These are phyloP conservation scores for Maccullochella peelii DNA, from an alignment of 2,113 vertebrate species.

Conservation along the genomic window DNA sequence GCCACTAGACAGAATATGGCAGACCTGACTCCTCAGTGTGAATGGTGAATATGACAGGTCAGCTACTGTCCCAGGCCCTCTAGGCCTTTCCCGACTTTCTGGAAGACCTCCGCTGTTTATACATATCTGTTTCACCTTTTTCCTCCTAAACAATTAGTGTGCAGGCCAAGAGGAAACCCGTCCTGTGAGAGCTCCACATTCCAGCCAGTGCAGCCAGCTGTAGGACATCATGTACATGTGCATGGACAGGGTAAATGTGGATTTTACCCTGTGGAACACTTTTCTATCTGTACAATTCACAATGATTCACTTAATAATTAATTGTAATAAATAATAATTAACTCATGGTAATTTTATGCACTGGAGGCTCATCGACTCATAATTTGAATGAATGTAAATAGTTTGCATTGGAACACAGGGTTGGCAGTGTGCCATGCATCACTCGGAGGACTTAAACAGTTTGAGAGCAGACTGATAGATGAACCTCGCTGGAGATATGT, in stretches of 20 bases:
- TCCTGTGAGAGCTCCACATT: constrained; percentile 61
- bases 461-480: constrained; percentile 93
- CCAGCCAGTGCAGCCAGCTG: constrained; percentile 41
- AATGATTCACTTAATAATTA: constrained; percentile 6
- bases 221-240: constrained; percentile 14
- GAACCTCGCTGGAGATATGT: constrained; percentile 88
- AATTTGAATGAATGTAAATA: constrained; percentile 94
- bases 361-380: constrained; percentile 89
- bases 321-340: too few species aligned
- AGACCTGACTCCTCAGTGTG: constrained; percentile 50
- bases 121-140: constrained; percentile 82
- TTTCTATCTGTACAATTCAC: constrained; percentile 3
- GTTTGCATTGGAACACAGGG: constrained; percentile 88
- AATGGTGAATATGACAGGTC: constrained; percentile 67
- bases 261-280: too few species aligned
- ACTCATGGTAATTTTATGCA: constrained; percentile 92
- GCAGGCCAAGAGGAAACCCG: constrained; percentile 72
- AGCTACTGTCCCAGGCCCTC: constrained; percentile 74
- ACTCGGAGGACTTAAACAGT: constrained; percentile 93
- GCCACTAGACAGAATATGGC: constrained; percentile 65
- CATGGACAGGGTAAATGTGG: constrained; percentile 10
- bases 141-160: constrained; percentile 76
- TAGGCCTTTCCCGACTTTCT: constrained; percentile 37
- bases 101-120: constrained; percentile 71
- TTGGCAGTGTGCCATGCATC: constrained; percentile 92